These are phyloP conservation scores for Brachionus sp. DNA, from an alignment of 1,140 invertebrate species.

Conservation along the genomic window DNA sequence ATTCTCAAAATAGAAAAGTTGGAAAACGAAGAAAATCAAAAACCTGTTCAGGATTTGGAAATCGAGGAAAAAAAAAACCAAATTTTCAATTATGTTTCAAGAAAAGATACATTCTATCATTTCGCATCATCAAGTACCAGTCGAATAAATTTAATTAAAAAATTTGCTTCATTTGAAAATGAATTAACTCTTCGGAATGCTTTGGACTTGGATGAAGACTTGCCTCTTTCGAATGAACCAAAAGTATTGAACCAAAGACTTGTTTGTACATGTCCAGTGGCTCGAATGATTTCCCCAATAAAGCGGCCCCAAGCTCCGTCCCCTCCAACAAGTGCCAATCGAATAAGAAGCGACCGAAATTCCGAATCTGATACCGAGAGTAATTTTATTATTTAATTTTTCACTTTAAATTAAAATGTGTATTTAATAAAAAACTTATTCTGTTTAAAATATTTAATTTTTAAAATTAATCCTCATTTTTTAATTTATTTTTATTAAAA, in stretches of 20 bases:
- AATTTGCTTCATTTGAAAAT: not conserved
- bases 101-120: conserved; percentile 33
- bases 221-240: not conserved
- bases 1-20: not conserved
- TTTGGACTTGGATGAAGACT: conserved; percentile 42
- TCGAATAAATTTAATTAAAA: not conserved
- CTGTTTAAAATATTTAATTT: not conserved
- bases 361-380: conserved; percentile 26
- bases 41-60: not conserved
- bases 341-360: not conserved
- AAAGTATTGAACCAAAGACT: not conserved
- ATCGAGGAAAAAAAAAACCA: not conserved
- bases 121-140: conserved; percentile 6
- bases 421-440: not conserved
- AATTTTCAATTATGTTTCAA: not conserved
- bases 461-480: no score
- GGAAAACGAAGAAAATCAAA: not conserved
- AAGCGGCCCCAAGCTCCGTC: conserved; percentile 41
- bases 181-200: not conserved
- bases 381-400: conserved; percentile 6
- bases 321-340: conserved; percentile 5
- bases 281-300: conserved; percentile 33
- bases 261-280: conserved; percentile 17
- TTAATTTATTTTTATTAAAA: no score
- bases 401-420: not conserved